Conservation (phyloP, 2,888 invertebrate species). For the Hyppa rectilinea region DNA sequence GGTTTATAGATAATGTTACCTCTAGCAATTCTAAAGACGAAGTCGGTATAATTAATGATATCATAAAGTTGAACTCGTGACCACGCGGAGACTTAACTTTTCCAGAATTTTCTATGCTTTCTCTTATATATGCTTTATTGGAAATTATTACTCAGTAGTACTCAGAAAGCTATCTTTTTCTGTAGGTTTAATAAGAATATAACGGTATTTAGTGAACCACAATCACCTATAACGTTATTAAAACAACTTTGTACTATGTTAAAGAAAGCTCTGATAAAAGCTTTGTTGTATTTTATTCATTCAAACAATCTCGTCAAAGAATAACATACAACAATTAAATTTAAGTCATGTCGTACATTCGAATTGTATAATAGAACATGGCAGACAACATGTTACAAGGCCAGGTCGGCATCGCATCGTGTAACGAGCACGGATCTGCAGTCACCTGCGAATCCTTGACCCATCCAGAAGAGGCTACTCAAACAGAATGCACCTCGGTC, state of each 20-base stretch:
- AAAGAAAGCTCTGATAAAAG: slow-evolving; percentile 27
- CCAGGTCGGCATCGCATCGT: slow-evolving; percentile 81
- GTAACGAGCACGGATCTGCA: slow-evolving; percentile 84
- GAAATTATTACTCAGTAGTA: background rate
- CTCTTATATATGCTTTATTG: background rate
- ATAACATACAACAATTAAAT: slow-evolving; percentile 65
- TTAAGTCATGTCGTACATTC: slow-evolving; percentile 67
- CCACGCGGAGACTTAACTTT: background rate
- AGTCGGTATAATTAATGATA: background rate
- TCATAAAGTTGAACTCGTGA: background rate
- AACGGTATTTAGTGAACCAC: background rate
- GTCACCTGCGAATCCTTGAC: slow-evolving; percentile 89
- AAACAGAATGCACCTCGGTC: slow-evolving; percentile 85
- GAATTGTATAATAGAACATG: slow-evolving; percentile 84
- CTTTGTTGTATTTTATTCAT: slow-evolving; percentile 29
- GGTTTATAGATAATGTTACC: background rate
- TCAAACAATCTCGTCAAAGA: slow-evolving; percentile 44
- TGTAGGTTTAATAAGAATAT: background rate
- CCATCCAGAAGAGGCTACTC: slow-evolving; percentile 90
- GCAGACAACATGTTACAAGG: slow-evolving; percentile 84
- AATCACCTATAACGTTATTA: background rate
- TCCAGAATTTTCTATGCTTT: too few species aligned
- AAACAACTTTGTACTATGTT: slow-evolving; percentile 4
- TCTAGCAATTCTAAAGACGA: background rate
- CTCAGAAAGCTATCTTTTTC: background rate